Conservation (phyloP, 1,140 invertebrate species). For the Macrostomum lignano region DNA sequence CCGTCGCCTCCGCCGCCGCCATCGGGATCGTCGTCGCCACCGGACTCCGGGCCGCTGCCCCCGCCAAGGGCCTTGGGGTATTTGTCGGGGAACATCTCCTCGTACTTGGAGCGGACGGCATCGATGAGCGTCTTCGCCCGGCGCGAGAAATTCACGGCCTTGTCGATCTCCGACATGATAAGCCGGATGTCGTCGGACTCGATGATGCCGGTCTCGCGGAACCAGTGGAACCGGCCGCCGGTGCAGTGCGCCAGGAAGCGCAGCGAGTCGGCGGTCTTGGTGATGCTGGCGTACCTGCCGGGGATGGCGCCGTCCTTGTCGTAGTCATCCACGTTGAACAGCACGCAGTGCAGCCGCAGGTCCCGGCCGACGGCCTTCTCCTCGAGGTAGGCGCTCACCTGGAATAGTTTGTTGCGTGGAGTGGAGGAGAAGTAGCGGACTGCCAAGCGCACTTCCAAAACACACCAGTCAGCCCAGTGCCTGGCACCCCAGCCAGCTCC, state of each 20-base stretch:
- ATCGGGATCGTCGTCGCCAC: not conserved
- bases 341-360: slow-evolving; percentile 17
- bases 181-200: no score
- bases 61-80: not conserved
- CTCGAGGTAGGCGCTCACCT: slow-evolving; percentile 18
- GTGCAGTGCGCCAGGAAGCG: slow-evolving; percentile 22
- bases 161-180: slow-evolving; percentile 23
- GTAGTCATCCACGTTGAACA: slow-evolving; percentile 28
- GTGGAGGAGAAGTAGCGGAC: no score
- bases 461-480: no score
- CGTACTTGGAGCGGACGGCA: slow-evolving; percentile 23
- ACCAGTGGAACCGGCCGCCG: slow-evolving; percentile 26
- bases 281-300: slow-evolving; percentile 26
- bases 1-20: no score
- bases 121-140: slow-evolving; percentile 22
- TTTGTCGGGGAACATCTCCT: slow-evolving; percentile 2
- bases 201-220: slow-evolving; percentile 26
- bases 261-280: slow-evolving; percentile 22
- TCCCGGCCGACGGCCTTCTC: slow-evolving; percentile 14
- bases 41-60: not conserved
- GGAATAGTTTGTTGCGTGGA: no score
- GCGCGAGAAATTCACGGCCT: slow-evolving; percentile 23
- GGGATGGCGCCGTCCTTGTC: slow-evolving; percentile 22
- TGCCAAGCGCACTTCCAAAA: no score
- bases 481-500: no score